phyloP scores from a whole-genome alignment of 2,888 invertebrate genomes.

The Rotaria macrura region DNA sequence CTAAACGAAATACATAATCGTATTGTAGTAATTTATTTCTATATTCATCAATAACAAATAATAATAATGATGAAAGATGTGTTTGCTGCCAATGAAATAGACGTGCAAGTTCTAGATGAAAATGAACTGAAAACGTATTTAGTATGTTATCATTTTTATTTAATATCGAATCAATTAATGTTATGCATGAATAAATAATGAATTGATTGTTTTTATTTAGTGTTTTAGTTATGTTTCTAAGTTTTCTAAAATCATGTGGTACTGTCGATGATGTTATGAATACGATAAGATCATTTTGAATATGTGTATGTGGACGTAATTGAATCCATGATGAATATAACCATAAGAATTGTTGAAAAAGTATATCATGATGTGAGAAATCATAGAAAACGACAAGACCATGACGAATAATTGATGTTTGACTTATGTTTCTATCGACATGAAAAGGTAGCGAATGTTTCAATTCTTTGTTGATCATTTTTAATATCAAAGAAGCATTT shows the following conservation, averaged over 20 bases:
- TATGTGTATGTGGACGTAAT: not conserved
- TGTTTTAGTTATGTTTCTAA: not conserved
- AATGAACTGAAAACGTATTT: not conserved
- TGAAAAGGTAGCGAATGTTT: too few relatives aligned
- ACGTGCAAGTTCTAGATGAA: not conserved
- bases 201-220: not conserved
- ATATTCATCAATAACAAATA: not conserved
- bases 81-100: not conserved
- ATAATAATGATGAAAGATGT: not conserved
- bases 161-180: not conserved
- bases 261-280: not conserved
- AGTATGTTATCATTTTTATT: not conserved
- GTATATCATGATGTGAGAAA: not conserved
- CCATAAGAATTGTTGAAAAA: not conserved
- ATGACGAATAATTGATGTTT: not conserved
- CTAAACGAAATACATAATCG: not conserved
- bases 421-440: too few relatives aligned
- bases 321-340: not conserved
- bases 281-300: not conserved
- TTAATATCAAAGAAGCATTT: too few relatives aligned
- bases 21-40: not conserved
- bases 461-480: too few relatives aligned
- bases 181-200: not conserved
- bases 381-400: slow-evolving; percentile 1
- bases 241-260: not conserved